These are phyloP conservation scores for Rousettus leschenaultii DNA, from an alignment of 2,113 vertebrate species.

Conservation along the genomic window DNA sequence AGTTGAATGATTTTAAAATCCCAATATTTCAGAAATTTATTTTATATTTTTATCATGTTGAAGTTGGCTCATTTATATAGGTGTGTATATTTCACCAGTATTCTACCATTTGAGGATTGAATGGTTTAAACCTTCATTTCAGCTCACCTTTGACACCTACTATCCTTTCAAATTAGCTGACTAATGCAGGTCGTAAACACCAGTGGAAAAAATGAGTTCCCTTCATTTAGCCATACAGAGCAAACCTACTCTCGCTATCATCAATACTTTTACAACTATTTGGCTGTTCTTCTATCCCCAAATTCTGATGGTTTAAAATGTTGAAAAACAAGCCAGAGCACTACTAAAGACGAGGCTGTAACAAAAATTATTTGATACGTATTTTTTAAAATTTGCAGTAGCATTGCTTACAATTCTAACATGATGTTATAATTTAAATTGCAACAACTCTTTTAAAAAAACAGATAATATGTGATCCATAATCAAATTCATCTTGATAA, in stretches of 20 bases:
- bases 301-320: not conserved
- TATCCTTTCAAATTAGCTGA: not conserved
- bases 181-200: not conserved
- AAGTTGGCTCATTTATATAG: not conserved
- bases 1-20: not conserved
- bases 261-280: not conserved
- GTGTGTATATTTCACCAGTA: not conserved
- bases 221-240: not conserved
- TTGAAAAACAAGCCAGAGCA: not conserved
- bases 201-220: not conserved
- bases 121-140: not conserved
- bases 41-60: not conserved
- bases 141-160: not conserved
- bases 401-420: not conserved
- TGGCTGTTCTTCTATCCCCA: not conserved
- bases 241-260: not conserved
- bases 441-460: not conserved
- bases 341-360: not conserved
- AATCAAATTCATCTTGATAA: not conserved
- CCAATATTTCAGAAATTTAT: not conserved
- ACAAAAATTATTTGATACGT: not conserved
- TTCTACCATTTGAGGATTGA: not conserved
- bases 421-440: not conserved
- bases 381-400: not conserved
- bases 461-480: not conserved